phyloP scores from a whole-genome alignment of 2,113 vertebrate genomes.

The Mellivora capensis region DNA sequence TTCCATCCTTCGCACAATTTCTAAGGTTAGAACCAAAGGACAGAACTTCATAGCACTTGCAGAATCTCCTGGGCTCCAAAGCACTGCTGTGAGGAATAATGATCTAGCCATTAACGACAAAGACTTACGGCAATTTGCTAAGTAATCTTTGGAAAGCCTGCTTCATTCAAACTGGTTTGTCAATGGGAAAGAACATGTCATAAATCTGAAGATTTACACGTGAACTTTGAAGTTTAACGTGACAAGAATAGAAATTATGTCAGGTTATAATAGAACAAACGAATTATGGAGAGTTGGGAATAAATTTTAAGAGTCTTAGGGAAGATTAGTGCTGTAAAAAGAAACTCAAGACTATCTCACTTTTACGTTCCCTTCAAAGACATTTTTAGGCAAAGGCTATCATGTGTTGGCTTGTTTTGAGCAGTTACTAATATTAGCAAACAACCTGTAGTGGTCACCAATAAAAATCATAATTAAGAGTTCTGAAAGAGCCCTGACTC shows the following conservation, averaged over 20 bases:
- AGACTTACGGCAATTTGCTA: slow-evolving; percentile 38
- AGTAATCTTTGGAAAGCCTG: slow-evolving; percentile 60
- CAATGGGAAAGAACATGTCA: slow-evolving; percentile 66
- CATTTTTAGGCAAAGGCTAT: slow-evolving; percentile 40
- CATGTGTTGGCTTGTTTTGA: slow-evolving; percentile 22
- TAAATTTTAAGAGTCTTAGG: slow-evolving; percentile 63
- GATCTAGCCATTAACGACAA: background rate
- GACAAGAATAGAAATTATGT: slow-evolving; percentile 69
- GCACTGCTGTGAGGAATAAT: slow-evolving; percentile 56
- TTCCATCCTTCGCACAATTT: background rate
- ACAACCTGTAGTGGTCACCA: slow-evolving; percentile 18
- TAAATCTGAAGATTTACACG: slow-evolving; percentile 70
- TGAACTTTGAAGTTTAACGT: slow-evolving; percentile 70
- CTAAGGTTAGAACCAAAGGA: slow-evolving; percentile 65
- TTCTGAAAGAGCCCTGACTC: background rate
- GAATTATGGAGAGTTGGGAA: slow-evolving; percentile 45
- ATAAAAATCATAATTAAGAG: background rate
- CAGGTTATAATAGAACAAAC: slow-evolving; percentile 61
- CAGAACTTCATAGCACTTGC: slow-evolving; percentile 28
- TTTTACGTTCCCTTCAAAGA: slow-evolving; percentile 42
- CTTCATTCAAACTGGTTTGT: slow-evolving; percentile 55
- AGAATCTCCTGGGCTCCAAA: background rate
- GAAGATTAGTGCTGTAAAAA: slow-evolving; percentile 55
- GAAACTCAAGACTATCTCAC: slow-evolving; percentile 39
- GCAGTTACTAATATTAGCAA: slow-evolving; percentile 1